Evolutionary conservation across 2,888 invertebrate species (phyloP).

Genomic region (Drosophila paramelanica): DNA sequence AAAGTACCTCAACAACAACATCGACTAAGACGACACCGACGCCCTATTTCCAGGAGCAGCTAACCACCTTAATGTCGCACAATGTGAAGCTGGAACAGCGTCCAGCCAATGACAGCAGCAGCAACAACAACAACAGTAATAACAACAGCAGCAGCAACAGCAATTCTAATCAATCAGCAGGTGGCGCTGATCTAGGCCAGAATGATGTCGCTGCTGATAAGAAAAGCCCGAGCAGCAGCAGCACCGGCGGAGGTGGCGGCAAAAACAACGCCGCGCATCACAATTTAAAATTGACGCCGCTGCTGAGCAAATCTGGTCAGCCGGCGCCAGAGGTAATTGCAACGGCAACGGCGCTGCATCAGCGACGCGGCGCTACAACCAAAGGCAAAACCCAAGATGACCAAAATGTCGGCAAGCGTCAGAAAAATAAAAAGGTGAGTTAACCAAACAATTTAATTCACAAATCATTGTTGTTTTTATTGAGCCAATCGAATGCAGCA

Average conservation of each 20-base stretch:
- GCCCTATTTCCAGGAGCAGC: constrained; percentile 64
- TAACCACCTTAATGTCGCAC: constrained; percentile 68
- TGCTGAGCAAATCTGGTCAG: constrained; percentile 33
- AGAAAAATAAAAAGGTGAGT: constrained; percentile 73
- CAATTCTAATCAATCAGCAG: constrained; percentile 10
- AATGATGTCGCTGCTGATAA: constrained; percentile 42
- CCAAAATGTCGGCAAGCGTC: constrained; percentile 75
- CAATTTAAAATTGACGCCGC: constrained; percentile 40
- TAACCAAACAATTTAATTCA: not conserved
- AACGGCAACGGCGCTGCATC: constrained; percentile 40
- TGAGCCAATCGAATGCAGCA: not conserved
- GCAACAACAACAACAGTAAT: constrained; percentile 31
- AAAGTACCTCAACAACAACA: constrained; percentile 82
- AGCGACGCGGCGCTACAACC: constrained; percentile 57
- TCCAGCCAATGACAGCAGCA: constrained; percentile 21
- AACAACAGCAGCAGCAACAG: constrained; percentile 18
- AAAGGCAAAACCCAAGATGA: constrained; percentile 75
- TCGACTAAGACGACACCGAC: constrained; percentile 83
- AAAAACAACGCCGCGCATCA: constrained; percentile 19
- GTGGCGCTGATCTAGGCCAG: constrained; percentile 21
- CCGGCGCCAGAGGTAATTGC: constrained; percentile 40
- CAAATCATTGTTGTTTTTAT: not conserved
- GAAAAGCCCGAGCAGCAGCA: constrained; percentile 11
- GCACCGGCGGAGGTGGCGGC: constrained; percentile 2
- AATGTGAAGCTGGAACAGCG: constrained; percentile 50